Base-by-base conservation (phyloP, 2,113 vertebrate species). In the Indicator maculatus region DNA sequence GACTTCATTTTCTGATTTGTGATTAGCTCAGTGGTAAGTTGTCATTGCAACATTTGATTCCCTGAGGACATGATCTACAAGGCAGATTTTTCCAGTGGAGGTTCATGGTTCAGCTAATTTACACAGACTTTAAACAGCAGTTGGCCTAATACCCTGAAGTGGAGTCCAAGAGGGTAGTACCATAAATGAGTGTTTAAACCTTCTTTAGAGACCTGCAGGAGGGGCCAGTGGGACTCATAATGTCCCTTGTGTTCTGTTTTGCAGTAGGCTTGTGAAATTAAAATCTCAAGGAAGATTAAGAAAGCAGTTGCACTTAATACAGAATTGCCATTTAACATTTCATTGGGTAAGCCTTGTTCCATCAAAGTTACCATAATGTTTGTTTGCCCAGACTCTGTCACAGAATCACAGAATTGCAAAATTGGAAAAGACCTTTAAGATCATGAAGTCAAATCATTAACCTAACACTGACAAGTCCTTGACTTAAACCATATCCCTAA, bases 71-170 rank as follows among this genome's bases (percentile, higher is more conserved):
- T 59, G 74, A 89, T 91, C 91, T 79, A 39, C 93, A 87, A 75
- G 59, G 71, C 78, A 83, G 33, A 36, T 39, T 86, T 93, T 91
- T 84, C 87, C 87, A 89, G 81, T 44, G 26, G 26, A 91, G 70
- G 44, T 74, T 82, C 63, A 44, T 47, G 58, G 82, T 93, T 89
- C 55, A 65, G 70, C 66, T 79, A 50, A 72, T 92, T 89, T 69
- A 91, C 78, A 83, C 26, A 28, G 89, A 79, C 90, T 92, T 93
- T 95, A 87, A 91, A 85, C 89, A 93, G 87, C 84, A 78, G 89
- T 96, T 89, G 81, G 38, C 77, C 77, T 91, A 84, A 95, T 93
- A 93, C 59, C 59, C 74, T 89, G 50, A 91, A 93, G 91, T 92
- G 70, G 81, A 82, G 63, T 91, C 47, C 39, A 72, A 61, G 50